Percentiles rank a stretch among this genome's conserved stretches.
These are phyloP conservation scores for Melanostoma scalare DNA, from an alignment of 2,888 invertebrate genomes.

Conservation along the genomic window DNA sequence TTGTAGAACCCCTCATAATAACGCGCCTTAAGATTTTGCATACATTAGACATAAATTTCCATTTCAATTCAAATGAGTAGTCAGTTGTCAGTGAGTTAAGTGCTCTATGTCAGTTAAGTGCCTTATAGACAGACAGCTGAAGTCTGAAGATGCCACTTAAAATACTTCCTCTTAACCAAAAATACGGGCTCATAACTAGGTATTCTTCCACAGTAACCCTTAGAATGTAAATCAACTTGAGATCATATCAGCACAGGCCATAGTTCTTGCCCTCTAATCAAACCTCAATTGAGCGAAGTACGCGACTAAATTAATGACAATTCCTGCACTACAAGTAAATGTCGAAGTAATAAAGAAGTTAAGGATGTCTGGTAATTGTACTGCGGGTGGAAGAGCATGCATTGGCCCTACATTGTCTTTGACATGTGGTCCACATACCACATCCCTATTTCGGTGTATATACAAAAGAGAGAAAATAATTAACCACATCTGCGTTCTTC, in stretches of 20 bases:
- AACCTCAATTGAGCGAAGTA: slow-evolving; percentile 52
- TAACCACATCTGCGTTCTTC: slow-evolving; percentile 65
- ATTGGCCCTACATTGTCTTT: slow-evolving; percentile 13
- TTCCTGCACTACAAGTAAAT: slow-evolving; percentile 51
- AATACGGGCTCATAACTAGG: slow-evolving; percentile 45
- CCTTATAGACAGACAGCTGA: slow-evolving; percentile 41
- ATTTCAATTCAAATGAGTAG: background rate
- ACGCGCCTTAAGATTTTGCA: slow-evolving; percentile 17
- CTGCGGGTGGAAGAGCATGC: slow-evolving; percentile 60
- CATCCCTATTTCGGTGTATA: slow-evolving; percentile 45
- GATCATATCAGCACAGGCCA: slow-evolving; percentile 35
- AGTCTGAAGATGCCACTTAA: slow-evolving; percentile 59
- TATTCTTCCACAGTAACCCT: slow-evolving; percentile 32
- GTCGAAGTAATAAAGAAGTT: slow-evolving; percentile 58
- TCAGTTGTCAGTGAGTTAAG: background rate
- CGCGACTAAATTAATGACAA: slow-evolving; percentile 59
- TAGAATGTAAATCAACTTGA: slow-evolving; percentile 60
- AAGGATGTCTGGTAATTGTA: slow-evolving; percentile 35
- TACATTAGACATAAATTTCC: slow-evolving; percentile 5
- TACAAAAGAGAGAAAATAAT: slow-evolving; percentile 40
- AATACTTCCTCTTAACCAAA: slow-evolving; percentile 18
- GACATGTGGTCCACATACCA: slow-evolving; percentile 59
- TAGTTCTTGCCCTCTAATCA: slow-evolving; percentile 54
- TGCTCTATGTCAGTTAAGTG: slow-evolving; percentile 28
- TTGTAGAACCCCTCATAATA: too few species aligned